phyloP scores from a whole-genome alignment of 2,888 invertebrate species.

The Cartodere bifasciata region DNA sequence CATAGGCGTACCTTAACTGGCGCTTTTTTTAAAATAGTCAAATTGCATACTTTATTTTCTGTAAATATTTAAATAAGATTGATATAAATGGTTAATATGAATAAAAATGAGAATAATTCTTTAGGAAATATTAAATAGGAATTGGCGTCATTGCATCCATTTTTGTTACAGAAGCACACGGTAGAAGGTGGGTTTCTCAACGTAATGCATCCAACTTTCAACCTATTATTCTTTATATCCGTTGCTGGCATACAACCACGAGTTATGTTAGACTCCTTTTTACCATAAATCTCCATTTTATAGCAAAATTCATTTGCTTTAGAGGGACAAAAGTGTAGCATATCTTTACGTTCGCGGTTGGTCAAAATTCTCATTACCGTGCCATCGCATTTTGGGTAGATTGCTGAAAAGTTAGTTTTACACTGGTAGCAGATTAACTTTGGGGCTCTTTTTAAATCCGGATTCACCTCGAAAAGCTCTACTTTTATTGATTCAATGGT shows the following conservation, averaged over 20 bases:
- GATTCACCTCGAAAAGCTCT: constrained; percentile 11
- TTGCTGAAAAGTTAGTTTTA: constrained; percentile 12
- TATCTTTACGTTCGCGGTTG: constrained; percentile 14
- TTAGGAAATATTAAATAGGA: no score
- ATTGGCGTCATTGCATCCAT: constrained; percentile 16
- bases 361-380: constrained; percentile 14
- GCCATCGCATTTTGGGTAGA: constrained; percentile 15
- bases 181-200: constrained; percentile 6
- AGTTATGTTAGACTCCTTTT: constrained; percentile 12
- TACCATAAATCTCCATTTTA: constrained; percentile 8
- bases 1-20: no score
- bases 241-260: constrained; percentile 16
- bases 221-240: constrained; percentile 11
- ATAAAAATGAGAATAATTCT: no score
- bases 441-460: constrained; percentile 15
- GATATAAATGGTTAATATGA: no score
- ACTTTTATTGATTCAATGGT: constrained; percentile 7
- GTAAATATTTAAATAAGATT: no score
- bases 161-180: constrained; percentile 18
- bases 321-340: constrained; percentile 16
- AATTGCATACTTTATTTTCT: no score
- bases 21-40: no score
- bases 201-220: constrained; percentile 16
- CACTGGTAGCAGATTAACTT: constrained; percentile 20
- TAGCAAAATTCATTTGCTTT: constrained; percentile 18